These are phyloP conservation scores for Mionectes macconnelli DNA, from an alignment of 2,113 vertebrate species.

Conservation along the genomic window DNA sequence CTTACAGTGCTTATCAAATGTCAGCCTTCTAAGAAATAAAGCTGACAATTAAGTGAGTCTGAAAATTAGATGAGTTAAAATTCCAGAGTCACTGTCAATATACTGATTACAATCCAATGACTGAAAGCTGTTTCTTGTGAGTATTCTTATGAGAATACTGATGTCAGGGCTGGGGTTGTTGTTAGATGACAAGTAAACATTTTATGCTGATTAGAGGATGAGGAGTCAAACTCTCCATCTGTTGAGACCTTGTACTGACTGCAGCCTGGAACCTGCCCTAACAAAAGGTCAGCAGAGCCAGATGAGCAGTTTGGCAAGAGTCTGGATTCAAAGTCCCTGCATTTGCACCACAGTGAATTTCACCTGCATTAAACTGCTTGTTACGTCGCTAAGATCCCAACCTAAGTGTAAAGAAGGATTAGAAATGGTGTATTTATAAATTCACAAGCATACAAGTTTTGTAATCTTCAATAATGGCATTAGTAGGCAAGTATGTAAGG, in stretches of 20 bases:
- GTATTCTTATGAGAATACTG: neutral
- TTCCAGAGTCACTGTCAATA: neutral
- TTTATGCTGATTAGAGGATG: neutral
- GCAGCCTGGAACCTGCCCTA: neutral
- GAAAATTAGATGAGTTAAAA: neutral
- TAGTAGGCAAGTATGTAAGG: rapidly evolving
- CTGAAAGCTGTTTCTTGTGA: neutral
- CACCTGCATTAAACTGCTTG: rapidly evolving
- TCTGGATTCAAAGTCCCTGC: neutral
- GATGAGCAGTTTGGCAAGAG: neutral
- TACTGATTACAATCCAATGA: neutral
- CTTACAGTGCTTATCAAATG: neutral
- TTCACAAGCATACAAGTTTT: neutral
- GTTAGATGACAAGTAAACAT: neutral
- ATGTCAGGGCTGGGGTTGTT: neutral
- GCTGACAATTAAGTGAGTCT: neutral
- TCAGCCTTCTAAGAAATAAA: neutral
- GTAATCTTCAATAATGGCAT: neutral
- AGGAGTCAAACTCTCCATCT: neutral
- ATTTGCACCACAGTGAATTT: neutral
- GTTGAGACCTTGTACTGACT: neutral
- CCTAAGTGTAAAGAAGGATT: neutral
- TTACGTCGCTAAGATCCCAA: neutral
- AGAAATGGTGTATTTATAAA: neutral
- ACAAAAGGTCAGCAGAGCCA: neutral